A percentile compares a stretch with the other conserved stretches of the same genome.
These are phyloP conservation scores for Lepas anatifera DNA, from an alignment of 2,888 invertebrate species.

Conservation along the genomic window DNA sequence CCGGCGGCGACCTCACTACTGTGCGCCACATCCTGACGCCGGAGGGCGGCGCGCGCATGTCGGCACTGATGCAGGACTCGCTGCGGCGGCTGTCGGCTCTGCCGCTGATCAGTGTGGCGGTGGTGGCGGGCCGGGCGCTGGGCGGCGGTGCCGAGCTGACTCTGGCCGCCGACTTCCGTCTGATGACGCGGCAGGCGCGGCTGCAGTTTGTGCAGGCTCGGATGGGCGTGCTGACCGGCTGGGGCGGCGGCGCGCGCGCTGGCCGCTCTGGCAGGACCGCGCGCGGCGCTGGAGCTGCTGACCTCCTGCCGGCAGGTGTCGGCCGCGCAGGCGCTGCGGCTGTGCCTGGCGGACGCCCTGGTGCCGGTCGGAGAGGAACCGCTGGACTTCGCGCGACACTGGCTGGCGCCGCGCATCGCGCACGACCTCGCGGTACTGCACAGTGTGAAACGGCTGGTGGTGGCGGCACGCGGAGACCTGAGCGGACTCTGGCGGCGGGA, in stretches of 20 bases:
- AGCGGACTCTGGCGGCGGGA: conserved; percentile 30
- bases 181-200: conserved; percentile 33
- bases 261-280: conserved; percentile 34
- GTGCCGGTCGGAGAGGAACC: conserved; percentile 28
- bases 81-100: conserved; percentile 34
- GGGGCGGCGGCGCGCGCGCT: conserved; percentile 40
- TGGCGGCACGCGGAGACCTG: conserved; percentile 26
- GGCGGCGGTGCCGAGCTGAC: conserved; percentile 44
- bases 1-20: conserved; percentile 41
- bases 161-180: conserved; percentile 39
- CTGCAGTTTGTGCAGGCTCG: conserved; percentile 39
- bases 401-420: conserved; percentile 30
- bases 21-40: conserved; percentile 31
- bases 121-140: conserved; percentile 39
- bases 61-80: conserved; percentile 37
- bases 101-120: conserved; percentile 39
- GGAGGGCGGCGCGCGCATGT: conserved; percentile 35
- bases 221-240: conserved; percentile 41
- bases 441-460: conserved; percentile 31
- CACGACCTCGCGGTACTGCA: conserved; percentile 29
- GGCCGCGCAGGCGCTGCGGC: conserved; percentile 32
- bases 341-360: conserved; percentile 35
- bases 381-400: conserved; percentile 27
- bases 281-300: conserved; percentile 36
- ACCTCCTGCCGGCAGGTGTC: conserved; percentile 30